These are phyloP conservation scores for Macrobrachium rosenbergii DNA, from an alignment of 1,140 invertebrate genomes.

Conservation along the genomic window DNA sequence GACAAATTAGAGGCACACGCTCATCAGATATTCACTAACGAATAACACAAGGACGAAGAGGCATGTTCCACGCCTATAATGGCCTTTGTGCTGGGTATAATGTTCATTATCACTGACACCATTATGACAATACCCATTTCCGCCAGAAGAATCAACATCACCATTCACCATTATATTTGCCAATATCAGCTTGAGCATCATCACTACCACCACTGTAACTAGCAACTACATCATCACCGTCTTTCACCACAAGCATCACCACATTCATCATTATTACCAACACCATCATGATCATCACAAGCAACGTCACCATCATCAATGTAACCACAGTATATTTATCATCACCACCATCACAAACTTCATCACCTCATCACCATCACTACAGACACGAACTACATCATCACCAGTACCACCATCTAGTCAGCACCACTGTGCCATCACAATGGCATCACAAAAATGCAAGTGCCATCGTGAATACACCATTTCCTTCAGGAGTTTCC, in stretches of 20 bases:
- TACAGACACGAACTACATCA: background rate
- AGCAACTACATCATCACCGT: background rate
- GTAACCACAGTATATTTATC: background rate
- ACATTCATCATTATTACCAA: background rate
- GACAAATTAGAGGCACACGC: too few species aligned
- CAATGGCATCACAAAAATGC: too few species aligned
- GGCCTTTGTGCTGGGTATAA: too few species aligned
- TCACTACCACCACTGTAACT: background rate
- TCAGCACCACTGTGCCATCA: too few species aligned
- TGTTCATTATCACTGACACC: background rate
- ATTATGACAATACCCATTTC: background rate
- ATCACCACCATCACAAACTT: background rate
- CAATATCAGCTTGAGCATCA: background rate
- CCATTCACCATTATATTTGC: background rate
- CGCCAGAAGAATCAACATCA: background rate
- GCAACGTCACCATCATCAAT: background rate
- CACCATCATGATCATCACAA: too few species aligned
- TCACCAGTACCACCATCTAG: background rate
- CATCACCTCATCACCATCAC: background rate
- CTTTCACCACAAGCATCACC: background rate
- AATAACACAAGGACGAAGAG: too few species aligned
- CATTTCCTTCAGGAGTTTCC: too few species aligned
- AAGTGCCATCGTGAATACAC: too few species aligned
- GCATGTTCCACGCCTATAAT: too few species aligned
- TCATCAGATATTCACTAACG: too few species aligned